Evolutionary conservation across 2,797 vertebrate species (phyloP).

Genomic region (Cuculus canorus): DNA sequence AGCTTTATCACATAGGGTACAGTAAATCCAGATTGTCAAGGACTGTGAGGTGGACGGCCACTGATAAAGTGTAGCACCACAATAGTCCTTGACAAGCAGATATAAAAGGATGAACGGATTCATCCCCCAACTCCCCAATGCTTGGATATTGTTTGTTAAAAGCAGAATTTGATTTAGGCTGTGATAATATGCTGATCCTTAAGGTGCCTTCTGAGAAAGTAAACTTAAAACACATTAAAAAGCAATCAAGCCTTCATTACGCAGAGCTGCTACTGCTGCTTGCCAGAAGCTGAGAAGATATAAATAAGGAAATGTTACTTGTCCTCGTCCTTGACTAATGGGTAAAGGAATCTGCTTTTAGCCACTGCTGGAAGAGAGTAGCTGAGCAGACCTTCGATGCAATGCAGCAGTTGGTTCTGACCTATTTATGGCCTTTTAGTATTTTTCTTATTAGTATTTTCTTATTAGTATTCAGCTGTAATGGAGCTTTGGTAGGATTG

Average conservation of each 20-base stretch:
- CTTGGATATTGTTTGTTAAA: neutral
- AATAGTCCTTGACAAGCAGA: neutral
- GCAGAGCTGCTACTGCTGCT: slow-evolving; percentile 6
- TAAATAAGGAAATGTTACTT: slow-evolving; percentile 52
- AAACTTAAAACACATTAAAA: slow-evolving; percentile 31
- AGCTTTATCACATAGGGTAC: accelerated
- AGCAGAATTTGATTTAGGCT: neutral
- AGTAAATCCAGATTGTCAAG: neutral
- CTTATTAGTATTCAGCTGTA: neutral
- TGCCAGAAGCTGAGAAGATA: slow-evolving; percentile 26
- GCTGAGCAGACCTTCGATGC: neutral
- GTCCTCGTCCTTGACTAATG: slow-evolving; percentile 7
- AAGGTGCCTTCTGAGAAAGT: neutral
- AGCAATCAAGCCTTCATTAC: slow-evolving; percentile 18
- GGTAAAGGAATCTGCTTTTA: slow-evolving; percentile 31
- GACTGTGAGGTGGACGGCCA: accelerated
- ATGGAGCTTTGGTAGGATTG: neutral
- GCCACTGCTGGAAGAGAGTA: neutral
- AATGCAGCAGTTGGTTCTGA: neutral
- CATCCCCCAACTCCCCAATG: neutral
- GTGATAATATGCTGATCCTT: neutral
- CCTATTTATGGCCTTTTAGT: neutral
- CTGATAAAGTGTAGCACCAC: neutral
- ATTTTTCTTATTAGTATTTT: neutral
- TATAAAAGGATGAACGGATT: neutral